These are phyloP conservation scores for Sciurus niger DNA, from an alignment of 2,113 vertebrate species.

Conservation along the genomic window DNA sequence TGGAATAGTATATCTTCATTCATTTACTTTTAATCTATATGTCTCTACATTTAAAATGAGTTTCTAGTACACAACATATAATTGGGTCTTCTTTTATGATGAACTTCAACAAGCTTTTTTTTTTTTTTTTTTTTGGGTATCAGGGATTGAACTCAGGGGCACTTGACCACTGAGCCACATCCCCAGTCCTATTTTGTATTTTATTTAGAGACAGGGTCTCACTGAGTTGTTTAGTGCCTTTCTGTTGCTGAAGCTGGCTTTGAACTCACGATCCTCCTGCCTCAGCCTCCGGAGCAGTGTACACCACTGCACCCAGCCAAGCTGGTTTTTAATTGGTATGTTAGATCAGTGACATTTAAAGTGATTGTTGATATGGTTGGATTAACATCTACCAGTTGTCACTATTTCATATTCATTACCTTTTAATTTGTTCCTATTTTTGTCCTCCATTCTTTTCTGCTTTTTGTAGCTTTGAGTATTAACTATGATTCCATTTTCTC, in stretches of 20 bases:
- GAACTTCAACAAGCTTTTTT: not conserved
- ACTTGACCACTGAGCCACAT: too few relatives aligned
- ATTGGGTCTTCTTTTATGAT: not conserved
- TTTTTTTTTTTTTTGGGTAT: too few relatives aligned
- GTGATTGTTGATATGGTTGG: not conserved
- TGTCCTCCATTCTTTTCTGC: not conserved
- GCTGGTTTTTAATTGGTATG: not conserved
- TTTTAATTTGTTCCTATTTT: not conserved
- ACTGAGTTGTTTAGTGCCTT: too few relatives aligned
- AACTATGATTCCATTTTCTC: not conserved
- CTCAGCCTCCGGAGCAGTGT: too few relatives aligned
- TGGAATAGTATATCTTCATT: not conserved
- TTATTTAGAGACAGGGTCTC: too few relatives aligned
- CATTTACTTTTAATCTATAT: slow-evolving; percentile 2
- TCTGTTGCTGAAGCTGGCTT: too few relatives aligned
- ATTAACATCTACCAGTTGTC: not conserved
- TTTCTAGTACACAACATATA: not conserved
- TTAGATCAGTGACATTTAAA: not conserved
- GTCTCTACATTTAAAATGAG: not conserved
- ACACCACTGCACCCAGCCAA: too few relatives aligned
- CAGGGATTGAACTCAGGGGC: too few relatives aligned
- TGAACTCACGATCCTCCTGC: too few relatives aligned
- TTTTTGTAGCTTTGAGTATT: not conserved
- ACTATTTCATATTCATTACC: not conserved
- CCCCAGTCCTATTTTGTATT: too few relatives aligned